Evolutionary conservation across 2,113 vertebrate genomes (phyloP), one percentile per base, ranked within the genome.

Genomic region (Myrmophylax atrothorax): DNA sequence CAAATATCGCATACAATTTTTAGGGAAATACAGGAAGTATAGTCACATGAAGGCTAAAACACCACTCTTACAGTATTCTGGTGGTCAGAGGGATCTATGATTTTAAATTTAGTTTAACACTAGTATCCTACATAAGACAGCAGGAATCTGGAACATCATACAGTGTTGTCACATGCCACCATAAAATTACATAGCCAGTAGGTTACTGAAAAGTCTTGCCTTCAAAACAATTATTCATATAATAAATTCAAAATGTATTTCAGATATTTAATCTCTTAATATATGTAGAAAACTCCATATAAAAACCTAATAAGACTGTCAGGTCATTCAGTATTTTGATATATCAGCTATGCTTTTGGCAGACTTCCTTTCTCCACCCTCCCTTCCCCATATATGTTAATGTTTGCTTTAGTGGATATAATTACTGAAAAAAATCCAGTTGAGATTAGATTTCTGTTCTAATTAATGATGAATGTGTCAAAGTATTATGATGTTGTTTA

Each of bases 401-500:
- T 75, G 69, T 90, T 96, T 93, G 79, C 90, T 74, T 93, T 95
- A 92, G 88, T 87, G 60, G 90, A 67, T 92, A 72, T 88, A 94
- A 96, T 96, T 93, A 82, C 90, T 69, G 90, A 76, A 93, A 95
- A 94, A 96, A 87, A 72, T 38, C n/a, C 94, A 93, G 80, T 33
- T 92, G 80, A 95, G 96, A 97, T 95, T 93, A 92, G 85, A 96
- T 96, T 96, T 96, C 93, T 89, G 64, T 92, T 90, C 90, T 92
- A 96, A 96, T 97, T 96, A 95, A 96, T 93, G 93, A 92, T 50
- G 76, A 93, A 92, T 82, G n/a, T 95, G 92, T 95, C 94, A 95
- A 93, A 93, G 90, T 77, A 96, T 97, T 97, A 96, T 89, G 94
- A 96, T 87, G 94, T 66, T 97, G 96, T 97, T 97, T 97, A 96